These are phyloP conservation scores for Sarcophilus harrisii DNA, from an alignment of 2,797 vertebrate species.

Conservation along the genomic window DNA sequence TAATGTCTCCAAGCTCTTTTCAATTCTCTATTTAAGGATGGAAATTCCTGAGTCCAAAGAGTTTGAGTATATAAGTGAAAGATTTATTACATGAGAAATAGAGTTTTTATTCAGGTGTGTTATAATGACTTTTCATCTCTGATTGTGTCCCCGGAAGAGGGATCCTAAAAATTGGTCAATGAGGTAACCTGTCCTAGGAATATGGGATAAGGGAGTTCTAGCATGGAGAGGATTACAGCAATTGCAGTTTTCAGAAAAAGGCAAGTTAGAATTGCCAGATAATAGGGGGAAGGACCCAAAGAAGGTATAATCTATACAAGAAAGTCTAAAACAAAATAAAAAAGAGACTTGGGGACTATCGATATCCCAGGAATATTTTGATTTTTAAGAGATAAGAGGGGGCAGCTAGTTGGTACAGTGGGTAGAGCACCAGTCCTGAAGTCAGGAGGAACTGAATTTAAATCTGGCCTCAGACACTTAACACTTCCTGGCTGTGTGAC, in stretches of 20 bases:
- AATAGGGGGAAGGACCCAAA: not conserved
- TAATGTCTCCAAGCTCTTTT: not conserved
- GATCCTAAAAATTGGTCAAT: slow-evolving; percentile 10
- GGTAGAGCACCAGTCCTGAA: too few species aligned
- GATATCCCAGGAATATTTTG: not conserved
- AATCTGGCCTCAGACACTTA: too few species aligned
- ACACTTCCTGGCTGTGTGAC: too few species aligned
- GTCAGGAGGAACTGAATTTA: too few species aligned
- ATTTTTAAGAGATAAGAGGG: not conserved
- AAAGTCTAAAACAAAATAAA: not conserved
- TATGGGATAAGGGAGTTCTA: not conserved
- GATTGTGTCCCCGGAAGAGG: slow-evolving; percentile 10
- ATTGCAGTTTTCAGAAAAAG: not conserved
- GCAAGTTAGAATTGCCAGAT: not conserved
- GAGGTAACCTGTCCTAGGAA: not conserved
- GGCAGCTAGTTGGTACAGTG: too few species aligned
- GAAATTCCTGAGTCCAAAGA: not conserved
- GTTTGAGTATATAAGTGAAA: not conserved
- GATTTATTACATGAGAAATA: not conserved
- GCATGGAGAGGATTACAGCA: not conserved
- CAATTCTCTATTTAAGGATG: not conserved
- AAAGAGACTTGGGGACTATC: not conserved
- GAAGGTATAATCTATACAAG: not conserved
- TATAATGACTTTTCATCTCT: not conserved
- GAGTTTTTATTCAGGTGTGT: not conserved